Evolutionary conservation across 1,140 invertebrate genomes (phyloP), one percentile per base, ranked within the genome.

Genomic region (Mactra quadrangularis): DNA sequence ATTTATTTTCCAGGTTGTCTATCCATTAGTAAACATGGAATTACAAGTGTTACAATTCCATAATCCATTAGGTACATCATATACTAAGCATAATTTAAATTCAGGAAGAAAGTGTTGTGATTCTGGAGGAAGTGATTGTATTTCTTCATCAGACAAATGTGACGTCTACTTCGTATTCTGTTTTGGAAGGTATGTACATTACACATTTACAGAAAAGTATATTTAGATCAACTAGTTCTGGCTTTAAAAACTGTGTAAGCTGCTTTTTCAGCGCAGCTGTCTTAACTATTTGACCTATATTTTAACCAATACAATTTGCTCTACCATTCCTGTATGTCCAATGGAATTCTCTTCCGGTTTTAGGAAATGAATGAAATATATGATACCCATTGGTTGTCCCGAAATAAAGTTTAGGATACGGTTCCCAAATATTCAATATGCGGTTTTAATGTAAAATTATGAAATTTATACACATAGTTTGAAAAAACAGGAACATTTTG

Each of bases 51-150:
- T 76, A 3, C 72, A 76, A 27, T 76, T 60, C 17, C 55, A 76
- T 53, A 76, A 76, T 29, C 72, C 72, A n/a, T 41, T 62, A 6
- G 72, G 72, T 17, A 76, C 57, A 7, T 76, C 72, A 47, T 76
- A 76, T 22, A 59, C 38, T 17, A 53, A 55, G 6, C 11, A 47
- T 17, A 47, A 4, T n/a, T 4, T 13, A 6, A 55, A n/a, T 59
- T 47, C 13, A 19, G n/a, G 29, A 1, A 41, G 72, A 11, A 76
- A 76, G 19, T 76, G 72, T 62, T 76, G 72, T 50, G 72, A 76
- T 38, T 7, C 72, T 1, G 72, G 55, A 6, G 57, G 57, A 41
- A 45, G 57, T 60, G 31, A 62, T n/a, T 76, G 72, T 31, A 27
- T 3, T 2, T 29, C 7, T 17, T 17, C 2, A 0, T 29, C 11